Conservation (phyloP, 1,140 invertebrate genomes). For the Zaprionus tsacasi region DNA sequence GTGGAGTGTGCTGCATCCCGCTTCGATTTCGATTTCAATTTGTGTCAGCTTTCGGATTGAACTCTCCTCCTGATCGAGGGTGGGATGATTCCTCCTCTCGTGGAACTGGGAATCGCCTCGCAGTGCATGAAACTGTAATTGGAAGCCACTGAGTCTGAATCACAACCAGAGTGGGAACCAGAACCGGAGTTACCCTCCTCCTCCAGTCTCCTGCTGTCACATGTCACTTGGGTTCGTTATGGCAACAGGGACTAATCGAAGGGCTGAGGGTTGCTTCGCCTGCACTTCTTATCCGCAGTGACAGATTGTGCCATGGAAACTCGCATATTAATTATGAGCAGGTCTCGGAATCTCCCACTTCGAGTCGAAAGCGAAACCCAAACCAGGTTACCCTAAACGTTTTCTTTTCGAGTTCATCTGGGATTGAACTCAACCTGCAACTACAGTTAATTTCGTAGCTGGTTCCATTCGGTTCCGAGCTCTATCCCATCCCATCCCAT, state of each 20-base stretch:
- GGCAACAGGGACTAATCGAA: slow-evolving; percentile 7
- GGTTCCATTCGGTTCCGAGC: slow-evolving; percentile 19
- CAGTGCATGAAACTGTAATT: slow-evolving; percentile 46
- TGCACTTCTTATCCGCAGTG: slow-evolving; percentile 28
- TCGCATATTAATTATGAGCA: slow-evolving; percentile 47
- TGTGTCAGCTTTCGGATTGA: slow-evolving; percentile 25
- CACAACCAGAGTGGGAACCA: neutral
- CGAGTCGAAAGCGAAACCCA: slow-evolving; percentile 4
- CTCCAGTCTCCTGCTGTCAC: neutral
- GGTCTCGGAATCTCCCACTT: neutral
- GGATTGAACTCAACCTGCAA: neutral
- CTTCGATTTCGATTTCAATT: slow-evolving; percentile 37
- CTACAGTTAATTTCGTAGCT: neutral
- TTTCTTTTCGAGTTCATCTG: slow-evolving; percentile 13
- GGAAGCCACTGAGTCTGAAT: slow-evolving; percentile 45
- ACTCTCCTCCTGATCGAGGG: slow-evolving; percentile 11
- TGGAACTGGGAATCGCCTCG: slow-evolving; percentile 20
- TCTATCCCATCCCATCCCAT: neutral
- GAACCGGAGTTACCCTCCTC: neutral
- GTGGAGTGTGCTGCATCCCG: slow-evolving; percentile 1
- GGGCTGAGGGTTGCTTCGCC: slow-evolving; percentile 22
- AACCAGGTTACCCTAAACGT: slow-evolving; percentile 7
- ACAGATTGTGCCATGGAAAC: slow-evolving; percentile 48
- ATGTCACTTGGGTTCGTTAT: slow-evolving; percentile 16
- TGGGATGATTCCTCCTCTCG: neutral